Percentiles rank a stretch among this genome's conserved stretches.
Evolutionary conservation across 2,797 vertebrate genomes (phyloP).

Genomic region (Gymnodraco acuticeps): DNA sequence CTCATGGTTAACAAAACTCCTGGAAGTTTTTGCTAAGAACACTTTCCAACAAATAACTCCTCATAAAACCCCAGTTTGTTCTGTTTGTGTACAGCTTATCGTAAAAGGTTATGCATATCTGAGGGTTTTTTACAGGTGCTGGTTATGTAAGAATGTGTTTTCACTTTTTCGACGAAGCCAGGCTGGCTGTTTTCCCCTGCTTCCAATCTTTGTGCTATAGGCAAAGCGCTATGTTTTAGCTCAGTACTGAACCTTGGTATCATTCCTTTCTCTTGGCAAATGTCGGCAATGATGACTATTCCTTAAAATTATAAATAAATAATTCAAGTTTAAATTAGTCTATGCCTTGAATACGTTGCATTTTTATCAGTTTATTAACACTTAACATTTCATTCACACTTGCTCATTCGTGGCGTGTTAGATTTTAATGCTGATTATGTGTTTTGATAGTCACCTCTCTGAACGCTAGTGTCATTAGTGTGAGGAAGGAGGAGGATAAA

Average conservation of each 20-base stretch:
- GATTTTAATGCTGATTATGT: background rate
- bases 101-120: background rate
- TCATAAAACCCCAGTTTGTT: background rate
- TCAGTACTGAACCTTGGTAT: background rate
- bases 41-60: background rate
- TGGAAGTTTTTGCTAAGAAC: background rate
- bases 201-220: background rate
- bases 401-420: background rate
- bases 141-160: background rate
- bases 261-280: background rate
- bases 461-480: slow-evolving; percentile 33
- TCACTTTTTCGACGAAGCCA: background rate
- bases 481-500: slow-evolving; percentile 9
- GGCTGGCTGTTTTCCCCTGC: background rate
- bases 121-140: background rate
- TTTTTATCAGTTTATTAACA: slow-evolving; percentile 4
- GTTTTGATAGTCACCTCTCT: background rate
- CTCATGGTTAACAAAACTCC: too few relatives aligned
- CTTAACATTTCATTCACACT: background rate
- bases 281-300: background rate
- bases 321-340: background rate
- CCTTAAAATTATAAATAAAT: too few relatives aligned
- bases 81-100: background rate
- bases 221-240: background rate
- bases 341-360: background rate